Conservation (phyloP, 1,140 invertebrate species). For the Penaeus japonicus region DNA sequence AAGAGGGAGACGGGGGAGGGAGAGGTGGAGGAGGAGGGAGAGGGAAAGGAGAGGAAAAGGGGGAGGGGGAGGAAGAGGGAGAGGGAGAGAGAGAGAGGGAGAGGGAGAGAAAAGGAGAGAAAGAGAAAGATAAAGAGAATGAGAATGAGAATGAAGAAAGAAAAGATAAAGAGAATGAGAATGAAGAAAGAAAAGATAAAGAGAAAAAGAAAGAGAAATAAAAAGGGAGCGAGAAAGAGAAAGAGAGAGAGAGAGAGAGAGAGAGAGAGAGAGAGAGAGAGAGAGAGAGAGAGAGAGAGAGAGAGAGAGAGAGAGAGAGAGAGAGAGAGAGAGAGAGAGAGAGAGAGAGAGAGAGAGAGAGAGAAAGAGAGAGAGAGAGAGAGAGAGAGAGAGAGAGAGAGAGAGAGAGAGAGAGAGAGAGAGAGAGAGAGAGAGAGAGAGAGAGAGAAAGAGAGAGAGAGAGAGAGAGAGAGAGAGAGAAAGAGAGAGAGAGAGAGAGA, state of each 20-base stretch:
- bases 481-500: neutral
- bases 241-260: neutral
- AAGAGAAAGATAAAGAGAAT: neutral
- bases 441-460: neutral
- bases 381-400: neutral
- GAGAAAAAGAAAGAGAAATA: neutral
- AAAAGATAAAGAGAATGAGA: too few species aligned
- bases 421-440: too few species aligned
- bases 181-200: neutral
- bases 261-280: neutral
- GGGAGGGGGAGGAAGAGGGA: neutral
- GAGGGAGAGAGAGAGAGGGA: neutral
- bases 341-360: neutral
- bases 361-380: neutral
- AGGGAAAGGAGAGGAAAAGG: neutral
- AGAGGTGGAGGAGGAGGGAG: neutral
- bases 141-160: neutral
- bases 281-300: neutral
- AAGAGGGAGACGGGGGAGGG: neutral
- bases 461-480: neutral
- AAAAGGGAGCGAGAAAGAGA: neutral
- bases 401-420: neutral
- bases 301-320: neutral
- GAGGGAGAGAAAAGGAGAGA: too few species aligned
- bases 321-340: neutral